Base-by-base conservation (phyloP, 2,888 invertebrate genomes). In the Dione vanillae region DNA sequence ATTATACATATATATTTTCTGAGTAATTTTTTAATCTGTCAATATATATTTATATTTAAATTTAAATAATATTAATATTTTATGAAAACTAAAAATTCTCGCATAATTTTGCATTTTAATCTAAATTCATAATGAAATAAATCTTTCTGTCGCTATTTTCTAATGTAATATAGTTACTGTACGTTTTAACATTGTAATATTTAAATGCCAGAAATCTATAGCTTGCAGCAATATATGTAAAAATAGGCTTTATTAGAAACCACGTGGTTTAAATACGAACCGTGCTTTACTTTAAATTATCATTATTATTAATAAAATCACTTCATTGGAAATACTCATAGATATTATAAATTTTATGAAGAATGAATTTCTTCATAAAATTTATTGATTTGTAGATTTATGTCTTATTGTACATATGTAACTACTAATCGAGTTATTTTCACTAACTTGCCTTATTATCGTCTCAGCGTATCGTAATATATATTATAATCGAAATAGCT, bases 1-100 rank as follows among this genome's bases (percentile, higher is more conserved):
- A n/a, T n/a, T n/a, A n/a, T n/a, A n/a, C n/a, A n/a, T n/a, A 54
- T 52, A 35, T 37, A 54, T 54, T 9, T 54, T 54, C n/a, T 35
- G 14, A 35, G n/a, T 35, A 54, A 35, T 35, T 35, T 8, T 37
- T 54, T 27, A n/a, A n/a, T n/a, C n/a, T 35, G n/a, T 37, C 12
- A 14, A 35, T 7, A 14, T 51, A 19, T 35, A 52, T 35, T 8
- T 27, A 35, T 20, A 20, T 0, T 6, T 8, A 9, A n/a, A 49
- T 49, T 16, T 19, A 19, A 35, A 35, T 54, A n/a, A 9, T n/a
- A n/a, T 11, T 37, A 37, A n/a, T 8, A 37, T 37, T 16, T 37
- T 56, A 56, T n/a, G 9, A 54, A 56, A 56, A 56, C 54, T 56
- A 37, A 6, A 0, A 16, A 37, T 5, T 56, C 54, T 56, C 37